Base-by-base conservation (phyloP, 2,888 invertebrate genomes). In the Phorcus lineatus region DNA sequence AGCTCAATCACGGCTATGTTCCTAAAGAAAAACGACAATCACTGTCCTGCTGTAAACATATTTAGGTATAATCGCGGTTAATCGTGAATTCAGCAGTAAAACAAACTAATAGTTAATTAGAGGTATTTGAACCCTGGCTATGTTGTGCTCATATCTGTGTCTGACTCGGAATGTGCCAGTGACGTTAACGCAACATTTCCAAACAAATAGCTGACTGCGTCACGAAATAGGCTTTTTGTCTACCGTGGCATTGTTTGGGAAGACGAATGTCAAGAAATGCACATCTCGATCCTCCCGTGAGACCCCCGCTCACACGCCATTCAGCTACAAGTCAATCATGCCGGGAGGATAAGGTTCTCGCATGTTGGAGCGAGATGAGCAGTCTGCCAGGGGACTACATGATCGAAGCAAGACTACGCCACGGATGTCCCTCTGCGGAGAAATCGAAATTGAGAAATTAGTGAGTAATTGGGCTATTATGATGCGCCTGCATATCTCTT, bases 321-420 rank as follows among this genome's bases (percentile, higher is more conserved):
- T 70, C 70, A 28, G 19, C 28, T 19, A 40, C 36, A 28, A 70
- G 70, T 70, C 70, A 70, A 31, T 70, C 70, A 70, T 70, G 19
- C 17, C 40, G 24, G 17, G 17, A 24, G 31, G 36, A 70, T 70
- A 70, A 70, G 70, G 70, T 40, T 70, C 36, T 70, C 70, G 70
- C 70, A 70, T 70, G 70, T 36, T 70, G 28, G 40, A 36, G 40
- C 70, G 13, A 36, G 28, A 70, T 70, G 19, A 40, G 24, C 70
- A 19, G 24, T 0, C 17, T 36, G 40, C 36, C 70, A 70, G 70
- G 70, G 70, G 70, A 70, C 31, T 36, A 36, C 19, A 40, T 70
- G 70, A 70, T 70, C 70, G 70, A 70, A 70, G 70, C 40, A 70
- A 36, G 28, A 70, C 70, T 70, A 36, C 70, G 70, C 36, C 31